Conservation (phyloP, 2,113 vertebrate genomes). For the Struthidea cinerea region DNA sequence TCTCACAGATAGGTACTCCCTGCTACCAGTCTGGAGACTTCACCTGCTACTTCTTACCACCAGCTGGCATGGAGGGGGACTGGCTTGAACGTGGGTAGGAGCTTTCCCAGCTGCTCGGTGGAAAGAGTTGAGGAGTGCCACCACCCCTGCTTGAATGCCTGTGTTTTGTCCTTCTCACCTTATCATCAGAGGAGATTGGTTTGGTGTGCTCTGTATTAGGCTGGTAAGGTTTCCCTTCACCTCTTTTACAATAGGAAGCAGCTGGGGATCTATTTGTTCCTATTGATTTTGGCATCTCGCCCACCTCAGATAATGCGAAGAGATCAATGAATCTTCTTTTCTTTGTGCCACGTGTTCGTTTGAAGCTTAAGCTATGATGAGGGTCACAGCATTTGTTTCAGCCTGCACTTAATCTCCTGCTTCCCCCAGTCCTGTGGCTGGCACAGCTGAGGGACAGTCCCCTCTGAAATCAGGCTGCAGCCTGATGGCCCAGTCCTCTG, state of each 20-base stretch:
- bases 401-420: not conserved
- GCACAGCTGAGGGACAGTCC: not conserved
- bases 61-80: not conserved
- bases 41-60: not conserved
- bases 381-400: not conserved
- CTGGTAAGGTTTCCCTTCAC: constrained; percentile 28
- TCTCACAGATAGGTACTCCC: constrained; percentile 90
- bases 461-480: not conserved
- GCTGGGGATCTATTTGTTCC: constrained; percentile 24
- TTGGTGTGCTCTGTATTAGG: not conserved
- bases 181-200: not conserved
- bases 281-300: constrained; percentile 24
- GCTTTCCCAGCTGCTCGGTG: not conserved
- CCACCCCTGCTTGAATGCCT: not conserved
- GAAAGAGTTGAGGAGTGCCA: not conserved
- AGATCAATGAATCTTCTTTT: constrained; percentile 9
- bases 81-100: not conserved
- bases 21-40: constrained; percentile 36
- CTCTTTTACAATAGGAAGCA: not conserved
- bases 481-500: not conserved
- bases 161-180: constrained; percentile 10
- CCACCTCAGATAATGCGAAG: not conserved
- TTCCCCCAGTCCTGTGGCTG: not conserved
- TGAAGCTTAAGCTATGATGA: not conserved
- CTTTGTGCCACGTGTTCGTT: not conserved